These are phyloP conservation scores for Gastrophryne carolinensis DNA, from an alignment of 2,797 vertebrate species.

Conservation along the genomic window DNA sequence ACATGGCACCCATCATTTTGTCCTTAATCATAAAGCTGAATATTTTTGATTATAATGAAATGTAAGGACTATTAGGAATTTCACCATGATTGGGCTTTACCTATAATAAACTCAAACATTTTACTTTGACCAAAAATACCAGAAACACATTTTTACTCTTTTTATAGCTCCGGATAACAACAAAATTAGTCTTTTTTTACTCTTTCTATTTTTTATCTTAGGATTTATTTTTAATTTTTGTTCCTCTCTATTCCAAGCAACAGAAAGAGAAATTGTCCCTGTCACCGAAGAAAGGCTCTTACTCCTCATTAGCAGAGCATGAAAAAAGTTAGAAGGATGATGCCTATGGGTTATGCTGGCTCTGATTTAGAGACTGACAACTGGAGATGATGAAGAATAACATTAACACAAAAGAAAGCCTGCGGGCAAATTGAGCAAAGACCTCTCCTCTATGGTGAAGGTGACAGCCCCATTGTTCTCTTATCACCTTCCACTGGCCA, in stretches of 20 bases:
- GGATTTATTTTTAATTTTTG: conserved; percentile 27
- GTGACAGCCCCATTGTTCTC: conserved; percentile 52
- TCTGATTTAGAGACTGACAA: conserved; percentile 54
- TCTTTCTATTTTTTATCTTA: background rate
- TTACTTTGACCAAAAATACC: background rate
- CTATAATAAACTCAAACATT: background rate
- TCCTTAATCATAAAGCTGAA: too few species aligned
- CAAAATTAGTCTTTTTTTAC: background rate
- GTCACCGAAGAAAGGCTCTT: conserved; percentile 46
- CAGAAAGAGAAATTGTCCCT: conserved; percentile 44
- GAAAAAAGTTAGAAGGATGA: conserved; percentile 51
- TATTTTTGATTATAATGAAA: too few species aligned
- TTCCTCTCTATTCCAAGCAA: conserved; percentile 15
- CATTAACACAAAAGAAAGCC: conserved; percentile 54
- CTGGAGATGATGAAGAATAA: conserved; percentile 51
- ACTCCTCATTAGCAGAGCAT: conserved; percentile 52
- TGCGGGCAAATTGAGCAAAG: conserved; percentile 52
- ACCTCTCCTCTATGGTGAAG: conserved; percentile 48
- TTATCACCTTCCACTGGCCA: conserved; percentile 51
- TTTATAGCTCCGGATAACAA: conserved; percentile 9
- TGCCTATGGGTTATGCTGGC: conserved; percentile 50
- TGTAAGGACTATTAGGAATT: too few species aligned
- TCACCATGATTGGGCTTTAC: too few species aligned
- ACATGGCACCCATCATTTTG: too few species aligned
- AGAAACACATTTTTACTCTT: background rate